Base-by-base conservation (phyloP, 2,113 vertebrate species). In the Dicerorhinus sumatrensis region DNA sequence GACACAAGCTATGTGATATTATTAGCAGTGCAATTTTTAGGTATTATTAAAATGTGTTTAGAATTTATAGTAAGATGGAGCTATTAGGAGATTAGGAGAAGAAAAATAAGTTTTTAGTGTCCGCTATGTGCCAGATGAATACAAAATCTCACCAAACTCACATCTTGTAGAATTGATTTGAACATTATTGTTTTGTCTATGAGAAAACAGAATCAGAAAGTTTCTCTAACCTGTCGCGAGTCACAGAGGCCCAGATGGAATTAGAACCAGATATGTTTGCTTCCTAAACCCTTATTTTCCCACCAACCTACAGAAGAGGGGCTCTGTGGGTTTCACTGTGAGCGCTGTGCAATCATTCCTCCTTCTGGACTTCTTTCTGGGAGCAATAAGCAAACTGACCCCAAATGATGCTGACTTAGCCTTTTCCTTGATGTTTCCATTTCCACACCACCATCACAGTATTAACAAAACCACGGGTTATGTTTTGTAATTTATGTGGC, bases 41-140 rank as follows among this genome's bases (percentile, higher is more conserved):
- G 20, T 79, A 67, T 54, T 93, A 51, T 62, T 81, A 93, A 91
- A 95, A 86, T 77, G 12, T 89, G 11, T 69, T 80, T 84, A 60
- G 14, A 79, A 62, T 75, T 94, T 36, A 33, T n/a, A 84, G 25
- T 76, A 36, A 96, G 46, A 96, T 2, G 27, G 29, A 11, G 18
- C 20, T 89, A 39, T 20, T n/a, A n/a, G n/a, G n/a, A n/a, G 2
- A 79, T 58, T 67, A 75, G 36, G 42, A 94, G 20, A 91, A 88
- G 73, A 48, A 94, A 96, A 85, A 79, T 60, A 46, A 81, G 20
- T 72, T 27, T 58, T 84, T 75, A 46, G 33, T 65, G 14, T 25
- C 60, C 5, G 56, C 29, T 25, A 46, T 3, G 14, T 84, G 54
- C 25, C 21, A 46, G 3, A 27, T 51, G 65, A 60, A 70, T 73